Evolutionary conservation across 1,140 invertebrate genomes (phyloP).

Genomic region (Bombyx mori): ASM3026992v2 NC_085131.1:11818001-11818500

Average conservation of each 20-base stretch:
- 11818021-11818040: constrained; percentile 85
- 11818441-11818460: constrained; percentile 59
- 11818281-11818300: constrained; percentile 23
- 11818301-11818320: constrained; percentile 26
- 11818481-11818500: constrained; percentile 44
- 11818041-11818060: constrained; percentile 88
- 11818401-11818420: constrained; percentile 23
- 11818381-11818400: constrained; percentile 4
- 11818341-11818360: constrained; percentile 4
- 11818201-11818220: constrained; percentile 15
- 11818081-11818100: constrained; percentile 75
- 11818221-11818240: constrained; percentile 6
- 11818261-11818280: constrained; percentile 56
- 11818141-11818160: constrained; percentile 59
- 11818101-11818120: constrained; percentile 57
- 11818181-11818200: constrained; percentile 60
- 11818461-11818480: constrained; percentile 49
- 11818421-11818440: constrained; percentile 59
- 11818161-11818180: constrained; percentile 49
- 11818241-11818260: constrained; percentile 25
- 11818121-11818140: constrained; percentile 69
- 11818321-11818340: constrained; percentile 10
- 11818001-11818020: constrained; percentile 86
- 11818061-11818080: constrained; percentile 81
- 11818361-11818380: constrained; percentile 6